Evolutionary conservation across 2,888 invertebrate genomes (phyloP), one percentile per base, ranked within the genome.

Genomic region (Drosophila formosana): DNA sequence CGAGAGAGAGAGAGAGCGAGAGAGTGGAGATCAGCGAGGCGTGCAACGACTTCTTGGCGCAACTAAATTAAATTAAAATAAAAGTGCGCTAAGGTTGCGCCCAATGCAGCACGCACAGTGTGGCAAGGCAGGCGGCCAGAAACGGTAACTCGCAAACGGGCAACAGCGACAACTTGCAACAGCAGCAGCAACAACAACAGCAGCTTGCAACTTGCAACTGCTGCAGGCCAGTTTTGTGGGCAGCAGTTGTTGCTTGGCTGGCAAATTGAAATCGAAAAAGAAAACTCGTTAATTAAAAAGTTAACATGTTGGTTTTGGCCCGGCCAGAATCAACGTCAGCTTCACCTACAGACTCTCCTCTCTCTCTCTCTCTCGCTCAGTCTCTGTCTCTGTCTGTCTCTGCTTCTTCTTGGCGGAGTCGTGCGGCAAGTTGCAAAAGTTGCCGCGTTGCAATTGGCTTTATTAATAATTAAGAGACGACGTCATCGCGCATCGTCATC

Each of bases 211-310:
- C 18, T 18, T 18, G 32, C 11, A 34, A 9, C 4, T 5, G 46
- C 60, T 28, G 18, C 66, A 55, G 81, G 86, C 82, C 87, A 69
- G 84, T 69, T 84, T 75, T 79, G 82, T 86, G 80, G 86, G 82
- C 82, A 77, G 79, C 60, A 50, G 23, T 37, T 47, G 32, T 41
- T 46, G 51, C 34, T 69, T 67, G 66, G 69, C 75, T 78, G 85
- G 89, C 90, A 90, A 90, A 89, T 90, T 89, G 90, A 90, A 90
- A 89, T 89, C 89, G 89, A 89, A 89, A 84, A 89, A 87, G 88
- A 89, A 89, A 90, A 89, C 90, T 90, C 89, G 89, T 89, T 89
- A 89, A 89, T 89, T 89, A 89, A 89, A 89, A 90, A 89, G 90
- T 89, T 89, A 90, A 89, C 89, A 85, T 86, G 81, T 78, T 75